phyloP scores from a whole-genome alignment of 2,888 invertebrate species.

The Dynastes tityus region DNA sequence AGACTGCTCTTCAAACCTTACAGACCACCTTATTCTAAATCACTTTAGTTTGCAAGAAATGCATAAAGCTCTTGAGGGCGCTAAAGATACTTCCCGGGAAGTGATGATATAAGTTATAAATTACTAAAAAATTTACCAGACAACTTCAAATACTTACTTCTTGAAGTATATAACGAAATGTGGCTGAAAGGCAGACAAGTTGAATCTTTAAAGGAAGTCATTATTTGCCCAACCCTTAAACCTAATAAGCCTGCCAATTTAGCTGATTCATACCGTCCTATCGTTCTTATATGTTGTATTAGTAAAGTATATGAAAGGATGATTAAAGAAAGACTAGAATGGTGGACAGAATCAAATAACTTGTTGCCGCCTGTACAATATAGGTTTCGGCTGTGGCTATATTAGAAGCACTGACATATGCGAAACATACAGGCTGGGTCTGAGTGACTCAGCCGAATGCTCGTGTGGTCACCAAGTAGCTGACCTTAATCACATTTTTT shows the following conservation, averaged over 20 bases:
- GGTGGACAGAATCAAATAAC: conserved; percentile 33
- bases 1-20: not conserved
- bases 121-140: conserved; percentile 34
- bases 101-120: conserved; percentile 28
- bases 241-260: not conserved
- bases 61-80: not conserved
- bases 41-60: conserved; percentile 12
- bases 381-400: not conserved
- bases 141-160: conserved; percentile 4
- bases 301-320: conserved; percentile 26
- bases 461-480: no score
- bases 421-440: no score
- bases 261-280: conserved; percentile 24
- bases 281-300: conserved; percentile 20
- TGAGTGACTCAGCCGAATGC: no score
- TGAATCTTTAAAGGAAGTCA: conserved; percentile 2
- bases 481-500: no score
- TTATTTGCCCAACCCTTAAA: conserved; percentile 2
- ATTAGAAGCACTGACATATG: no score
- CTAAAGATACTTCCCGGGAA: conserved; percentile 27
- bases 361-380: not conserved
- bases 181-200: not conserved
- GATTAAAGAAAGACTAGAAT: conserved; percentile 30
- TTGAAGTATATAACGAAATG: conserved; percentile 34
- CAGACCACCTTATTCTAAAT: conserved; percentile 1